Percentiles rank a stretch among this genome's conserved stretches.
These are phyloP conservation scores for Balaeniceps rex DNA, from an alignment of 2,113 vertebrate species.

Conservation along the genomic window DNA sequence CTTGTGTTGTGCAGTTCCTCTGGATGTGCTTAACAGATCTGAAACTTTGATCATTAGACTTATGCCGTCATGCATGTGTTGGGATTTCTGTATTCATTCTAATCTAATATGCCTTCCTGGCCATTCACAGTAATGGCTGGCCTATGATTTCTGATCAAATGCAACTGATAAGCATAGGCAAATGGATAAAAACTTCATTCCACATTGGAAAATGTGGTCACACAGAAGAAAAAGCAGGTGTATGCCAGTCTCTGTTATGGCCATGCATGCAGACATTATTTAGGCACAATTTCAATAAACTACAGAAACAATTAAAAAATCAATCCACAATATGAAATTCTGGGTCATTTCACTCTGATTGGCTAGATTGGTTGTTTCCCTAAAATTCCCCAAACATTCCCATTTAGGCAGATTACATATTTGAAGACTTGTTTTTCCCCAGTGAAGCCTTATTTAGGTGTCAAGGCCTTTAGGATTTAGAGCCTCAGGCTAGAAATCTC, in stretches of 20 bases:
- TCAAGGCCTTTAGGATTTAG: background rate
- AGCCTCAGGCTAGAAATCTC: background rate
- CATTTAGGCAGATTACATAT: background rate
- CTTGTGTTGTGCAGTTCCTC: background rate
- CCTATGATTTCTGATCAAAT: background rate
- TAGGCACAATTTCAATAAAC: background rate
- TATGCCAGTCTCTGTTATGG: background rate
- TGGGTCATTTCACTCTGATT: background rate
- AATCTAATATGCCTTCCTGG: background rate
- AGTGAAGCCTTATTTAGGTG: background rate
- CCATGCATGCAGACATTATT: background rate
- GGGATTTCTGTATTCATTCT: background rate
- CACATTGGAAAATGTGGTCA: background rate
- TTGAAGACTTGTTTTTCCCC: background rate
- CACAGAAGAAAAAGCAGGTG: background rate
- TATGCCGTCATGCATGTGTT: background rate
- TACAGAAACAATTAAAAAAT: background rate
- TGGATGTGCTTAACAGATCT: background rate
- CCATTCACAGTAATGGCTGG: background rate
- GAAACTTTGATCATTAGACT: background rate
- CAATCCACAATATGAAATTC: background rate
- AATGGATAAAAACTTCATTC: background rate
- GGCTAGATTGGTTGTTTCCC: background rate
- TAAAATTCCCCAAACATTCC: background rate
- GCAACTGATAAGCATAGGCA: background rate